A percentile compares a stretch with the other conserved stretches of the same genome.
Conservation (phyloP, 2,888 invertebrate species). For the Sarcophaga carnaria region DNA sequence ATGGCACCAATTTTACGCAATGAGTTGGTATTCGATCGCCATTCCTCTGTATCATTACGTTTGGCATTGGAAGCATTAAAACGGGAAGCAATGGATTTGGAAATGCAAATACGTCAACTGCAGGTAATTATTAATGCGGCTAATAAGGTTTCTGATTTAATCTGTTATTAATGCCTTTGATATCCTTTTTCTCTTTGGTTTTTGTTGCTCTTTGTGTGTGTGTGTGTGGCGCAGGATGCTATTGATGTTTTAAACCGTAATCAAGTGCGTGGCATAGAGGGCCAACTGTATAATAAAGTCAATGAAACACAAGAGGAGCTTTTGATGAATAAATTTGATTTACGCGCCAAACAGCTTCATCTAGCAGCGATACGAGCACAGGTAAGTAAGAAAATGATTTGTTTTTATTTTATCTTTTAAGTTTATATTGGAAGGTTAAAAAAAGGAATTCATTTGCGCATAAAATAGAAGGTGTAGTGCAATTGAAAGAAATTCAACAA, state of each 20-base stretch:
- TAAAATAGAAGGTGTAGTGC: too few relatives aligned
- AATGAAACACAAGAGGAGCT: conserved; percentile 98
- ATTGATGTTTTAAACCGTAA: conserved; percentile 91
- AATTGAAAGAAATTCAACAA: too few relatives aligned
- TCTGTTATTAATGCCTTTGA: neutral
- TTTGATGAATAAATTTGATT: conserved; percentile 95
- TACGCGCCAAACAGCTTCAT: conserved; percentile 94
- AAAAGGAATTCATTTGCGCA: too few relatives aligned
- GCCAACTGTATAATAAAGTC: conserved; percentile 94
- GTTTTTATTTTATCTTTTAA: neutral
- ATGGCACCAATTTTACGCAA: conserved; percentile 89
- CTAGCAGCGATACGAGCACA: conserved; percentile 94
- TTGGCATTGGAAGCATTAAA: conserved; percentile 89
- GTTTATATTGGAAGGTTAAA: too few relatives aligned
- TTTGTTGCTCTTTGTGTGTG: neutral
- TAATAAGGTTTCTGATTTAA: neutral
- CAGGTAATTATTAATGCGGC: conserved; percentile 82
- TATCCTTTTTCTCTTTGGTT: conserved; percentile 30
- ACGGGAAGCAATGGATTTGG: conserved; percentile 92
- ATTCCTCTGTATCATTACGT: conserved; percentile 87
- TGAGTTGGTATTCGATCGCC: conserved; percentile 91
- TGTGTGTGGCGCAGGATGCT: conserved; percentile 84
- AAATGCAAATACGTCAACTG: conserved; percentile 92
- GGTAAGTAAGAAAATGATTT: conserved; percentile 84
- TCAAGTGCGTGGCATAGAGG: conserved; percentile 90